Base-by-base conservation (phyloP, 2,797 vertebrate genomes). In the Gephyroberyx darwinii region DNA sequence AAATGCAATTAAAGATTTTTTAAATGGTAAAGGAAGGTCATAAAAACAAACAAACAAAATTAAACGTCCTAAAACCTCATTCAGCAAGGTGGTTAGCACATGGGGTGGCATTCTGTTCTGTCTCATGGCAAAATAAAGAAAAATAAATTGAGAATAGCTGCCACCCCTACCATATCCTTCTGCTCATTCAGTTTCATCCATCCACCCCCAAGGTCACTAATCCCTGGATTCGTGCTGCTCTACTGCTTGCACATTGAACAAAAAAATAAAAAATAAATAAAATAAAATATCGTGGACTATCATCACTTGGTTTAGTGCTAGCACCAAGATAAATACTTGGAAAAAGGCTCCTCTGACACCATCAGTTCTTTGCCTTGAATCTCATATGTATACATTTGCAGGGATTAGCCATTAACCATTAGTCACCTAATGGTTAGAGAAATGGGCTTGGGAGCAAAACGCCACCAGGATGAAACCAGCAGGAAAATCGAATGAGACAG, bases 401-500 rank as follows among this genome's bases (percentile, higher is more conserved):
- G 45, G n/a, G 20, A 76, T 26, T 26, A 26, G 26, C 26, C 26
- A 26, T 26, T 26, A 2, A 26, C 26, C 31, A 58, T 26, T 67
- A 69, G 78, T 47, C 2, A 0, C 19, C 41, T 14, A 19, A 64
- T 33, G 35, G 37, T 52, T 73, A 41, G 63, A 74, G 17, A 73
- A 66, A 53, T 4, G 2, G 17, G 14, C 13, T 60, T 17, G 61
- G 52, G 39, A 71, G 54, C 2, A 69, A 39, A 74, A 41, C 6
- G 41, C 41, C 19, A 20, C 61, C 51, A 56, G 67, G 17, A 26
- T 19, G 47, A 70, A 37, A 65, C 43, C 43, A 5, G 43, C 43
- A 4, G 12, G 39, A 75, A 71, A 82, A 62, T 81, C 57, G 26
- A 26, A 26, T 82, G 77, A 83, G 65, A 3, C 8, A 37, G 35